Evolutionary conservation across 2,888 invertebrate genomes (phyloP).

Genomic region (Hofmannophila pseudospretella): DNA sequence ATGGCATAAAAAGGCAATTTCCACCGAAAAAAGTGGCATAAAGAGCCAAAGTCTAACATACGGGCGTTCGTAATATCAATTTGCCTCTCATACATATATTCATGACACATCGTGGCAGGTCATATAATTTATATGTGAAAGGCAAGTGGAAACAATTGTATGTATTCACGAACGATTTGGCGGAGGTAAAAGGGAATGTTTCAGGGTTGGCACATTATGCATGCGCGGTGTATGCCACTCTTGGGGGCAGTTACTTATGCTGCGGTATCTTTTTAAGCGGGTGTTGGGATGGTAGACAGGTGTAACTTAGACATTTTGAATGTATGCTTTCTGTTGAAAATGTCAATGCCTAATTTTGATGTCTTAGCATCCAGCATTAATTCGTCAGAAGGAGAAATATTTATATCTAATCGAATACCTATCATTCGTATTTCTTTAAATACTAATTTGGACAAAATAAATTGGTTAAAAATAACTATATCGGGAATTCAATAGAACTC

Average conservation of each 20-base stretch:
- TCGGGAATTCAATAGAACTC: no score
- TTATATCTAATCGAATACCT: no score
- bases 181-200: slow-evolving; percentile 36
- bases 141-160: slow-evolving; percentile 62
- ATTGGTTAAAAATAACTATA: no score
- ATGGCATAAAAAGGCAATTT: slow-evolving; percentile 70
- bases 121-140: slow-evolving; percentile 76
- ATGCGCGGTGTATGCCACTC: slow-evolving; percentile 64
- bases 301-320: no score
- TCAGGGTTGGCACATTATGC: slow-evolving; percentile 42
- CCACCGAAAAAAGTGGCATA: slow-evolving; percentile 40
- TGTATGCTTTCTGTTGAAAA: no score
- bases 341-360: no score
- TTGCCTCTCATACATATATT: slow-evolving; percentile 73
- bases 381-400: no score
- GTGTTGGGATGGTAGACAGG: background rate
- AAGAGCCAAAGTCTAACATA: slow-evolving; percentile 63
- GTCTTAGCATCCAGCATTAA: no score
- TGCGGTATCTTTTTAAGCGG: slow-evolving; percentile 46
- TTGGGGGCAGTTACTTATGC: slow-evolving; percentile 69
- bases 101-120: slow-evolving; percentile 63
- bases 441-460: no score
- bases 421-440: no score
- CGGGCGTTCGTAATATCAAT: slow-evolving; percentile 68
- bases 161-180: slow-evolving; percentile 69